Evolutionary conservation across 2,113 vertebrate species (phyloP), one percentile per base, ranked within the genome.

Genomic region (Oncorhynchus clarkii): DNA sequence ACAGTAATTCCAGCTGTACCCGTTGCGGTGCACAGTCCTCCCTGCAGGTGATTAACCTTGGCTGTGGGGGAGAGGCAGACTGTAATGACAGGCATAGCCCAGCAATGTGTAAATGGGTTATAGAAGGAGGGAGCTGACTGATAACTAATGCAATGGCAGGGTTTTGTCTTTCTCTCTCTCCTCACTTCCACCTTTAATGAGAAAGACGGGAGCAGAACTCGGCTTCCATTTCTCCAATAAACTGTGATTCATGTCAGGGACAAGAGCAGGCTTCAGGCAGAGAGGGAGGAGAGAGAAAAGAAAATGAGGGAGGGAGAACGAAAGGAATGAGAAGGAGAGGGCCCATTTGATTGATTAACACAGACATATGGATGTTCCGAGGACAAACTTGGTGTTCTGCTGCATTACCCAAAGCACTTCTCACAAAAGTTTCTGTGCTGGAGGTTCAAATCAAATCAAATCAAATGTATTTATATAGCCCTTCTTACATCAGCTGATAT

Each of bases 61-160:
- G 66, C n/a, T 62, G 78, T 39, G 64, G 72, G 48, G 8, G 34
- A 69, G 51, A n/a, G 16, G 71, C 29, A 72, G 45, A 13, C 6
- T 29, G 70, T 27, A 59, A 72, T 8, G n/a, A 62, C 59, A 62
- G 59, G n/a, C 20, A 11, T 5, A 62, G n/a, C 6, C 59, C n/a
- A 62, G 59, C n/a, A 3, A 62, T 22, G 18, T n/a, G 3, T 8
- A 22, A n/a, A 62, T 16, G 2, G 18, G 49, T 9, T 26, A 24
- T 7, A 48, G 72, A 45, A 31, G 31, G 59, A 14, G 22, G 22
- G 20, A 76, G 18, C 4, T 74, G 74, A 76, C 64, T 48, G 72
- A 69, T 82, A 73, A 85, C 73, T 80, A 71, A 79, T 73, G 73
- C 76, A 83, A 45, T 2, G 54, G 71, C 72, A 80, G 72, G 62